Base-by-base conservation (phyloP, 2,797 vertebrate genomes). In the Melanotaenia pygmaea region DNA sequence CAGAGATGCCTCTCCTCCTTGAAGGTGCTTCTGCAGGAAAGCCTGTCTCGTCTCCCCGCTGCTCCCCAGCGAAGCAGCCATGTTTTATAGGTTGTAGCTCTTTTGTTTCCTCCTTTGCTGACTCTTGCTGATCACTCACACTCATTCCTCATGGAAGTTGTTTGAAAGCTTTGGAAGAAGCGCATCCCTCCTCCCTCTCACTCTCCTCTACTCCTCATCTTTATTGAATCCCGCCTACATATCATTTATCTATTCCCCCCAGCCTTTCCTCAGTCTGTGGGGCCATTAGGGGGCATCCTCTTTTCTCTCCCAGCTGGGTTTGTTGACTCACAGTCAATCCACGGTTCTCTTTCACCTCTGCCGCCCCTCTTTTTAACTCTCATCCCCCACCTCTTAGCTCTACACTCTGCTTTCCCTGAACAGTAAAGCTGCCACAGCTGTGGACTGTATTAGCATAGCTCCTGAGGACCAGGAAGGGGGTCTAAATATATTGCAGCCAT, bases 371-470 rank as follows among this genome's bases (percentile, higher is more conserved):
- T 88, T 87, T 88, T 82, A 79, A 85, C 76, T 56, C 67, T 35
- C 81, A 70, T 13, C 64, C 82, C 47, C 72, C 72, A 57, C 63
- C 59, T 76, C 74, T 61, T 67, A 18, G 86, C 87, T 83, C 80
- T 77, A 40, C 83, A 54, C 90, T 85, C 72, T 47, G 26, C 81
- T 89, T 92, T 91, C 90, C 90, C 92, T 90, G 93, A 89, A 94
- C 95, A 94, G 93, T 97, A 97, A 98, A 99, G 96, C 95, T 96
- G 95, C 96, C 94, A 96, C 96, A 98, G 96, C 97, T 98, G 97
- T 96, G 96, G 91, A 93, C 95, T 96, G 96, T 97, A 96, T 96
- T 95, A 95, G 94, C 94, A 95, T 94, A 95, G 95, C 93, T 92
- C 94, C 91, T 93, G 85, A 91, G 89, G 50, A 61, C 71, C 47